phyloP scores from a whole-genome alignment of 2,113 vertebrate species.

The Halichoerus grypus region DNA sequence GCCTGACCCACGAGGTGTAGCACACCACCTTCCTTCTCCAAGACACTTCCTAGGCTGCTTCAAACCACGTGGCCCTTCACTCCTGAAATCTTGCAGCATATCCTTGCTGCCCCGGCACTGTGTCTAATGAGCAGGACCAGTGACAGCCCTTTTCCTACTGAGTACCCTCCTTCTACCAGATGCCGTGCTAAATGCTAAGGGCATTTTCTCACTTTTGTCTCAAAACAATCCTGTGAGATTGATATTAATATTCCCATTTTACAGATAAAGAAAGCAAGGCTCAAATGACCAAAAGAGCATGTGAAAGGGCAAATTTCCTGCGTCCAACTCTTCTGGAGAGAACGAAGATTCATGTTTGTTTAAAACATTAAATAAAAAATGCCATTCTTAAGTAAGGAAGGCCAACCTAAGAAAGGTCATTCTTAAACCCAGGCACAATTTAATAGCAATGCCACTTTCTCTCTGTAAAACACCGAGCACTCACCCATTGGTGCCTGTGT shows the following conservation, averaged over 20 bases:
- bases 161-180: not conserved
- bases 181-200: not conserved
- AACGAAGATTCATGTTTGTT: not conserved
- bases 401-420: not conserved
- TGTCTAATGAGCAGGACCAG: accelerated
- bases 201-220: not conserved
- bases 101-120: not conserved
- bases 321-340: not conserved
- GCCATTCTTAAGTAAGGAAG: not conserved
- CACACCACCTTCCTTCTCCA: not conserved
- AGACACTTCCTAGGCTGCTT: not conserved
- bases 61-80: not conserved
- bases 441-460: not conserved
- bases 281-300: not conserved
- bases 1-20: not conserved
- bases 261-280: not conserved
- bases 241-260: not conserved
- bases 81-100: not conserved
- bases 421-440: not conserved
- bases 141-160: not conserved
- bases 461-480: not conserved
- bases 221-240: not conserved
- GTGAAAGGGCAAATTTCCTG: not conserved
- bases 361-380: not conserved
- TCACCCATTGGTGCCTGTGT: not conserved